Percentiles rank a stretch among this genome's conserved stretches.
These are phyloP conservation scores for Ephestia elutella DNA, from an alignment of 1,140 invertebrate genomes.

Conservation along the genomic window DNA sequence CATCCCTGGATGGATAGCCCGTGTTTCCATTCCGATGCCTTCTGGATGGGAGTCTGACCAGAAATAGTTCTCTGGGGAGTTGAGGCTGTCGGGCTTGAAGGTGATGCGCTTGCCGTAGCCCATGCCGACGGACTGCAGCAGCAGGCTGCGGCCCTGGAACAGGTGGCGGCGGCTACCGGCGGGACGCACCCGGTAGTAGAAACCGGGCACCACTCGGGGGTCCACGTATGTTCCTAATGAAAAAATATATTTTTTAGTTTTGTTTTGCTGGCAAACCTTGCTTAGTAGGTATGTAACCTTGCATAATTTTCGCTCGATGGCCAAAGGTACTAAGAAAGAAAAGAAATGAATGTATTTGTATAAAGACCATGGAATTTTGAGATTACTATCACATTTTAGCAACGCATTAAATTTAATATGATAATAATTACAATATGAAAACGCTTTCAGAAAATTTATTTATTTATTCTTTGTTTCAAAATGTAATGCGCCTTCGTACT, in stretches of 20 bases:
- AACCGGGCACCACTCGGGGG: constrained; percentile 82
- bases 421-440: no score
- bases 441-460: no score
- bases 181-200: constrained; percentile 81
- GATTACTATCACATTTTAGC: no score
- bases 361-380: no score
- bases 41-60: constrained; percentile 87
- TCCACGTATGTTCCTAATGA: constrained; percentile 82
- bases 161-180: constrained; percentile 77
- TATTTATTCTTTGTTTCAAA: no score
- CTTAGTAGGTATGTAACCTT: no score
- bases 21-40: constrained; percentile 81
- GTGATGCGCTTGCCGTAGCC: constrained; percentile 86
- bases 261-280: no score
- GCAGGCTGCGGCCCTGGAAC: constrained; percentile 78
- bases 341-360: no score
- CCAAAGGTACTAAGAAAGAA: no score
- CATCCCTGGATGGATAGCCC: constrained; percentile 79
- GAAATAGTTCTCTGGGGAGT: constrained; percentile 81
- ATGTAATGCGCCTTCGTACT: no score
- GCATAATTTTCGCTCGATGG: no score
- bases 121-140: constrained; percentile 80
- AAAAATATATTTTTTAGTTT: constrained; percentile 13
- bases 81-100: constrained; percentile 80
- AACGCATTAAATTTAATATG: no score